A percentile compares a stretch with the other conserved stretches of the same genome.
Evolutionary conservation across 2,888 invertebrate species (phyloP).

Genomic region (Rhingia rostrata): DNA sequence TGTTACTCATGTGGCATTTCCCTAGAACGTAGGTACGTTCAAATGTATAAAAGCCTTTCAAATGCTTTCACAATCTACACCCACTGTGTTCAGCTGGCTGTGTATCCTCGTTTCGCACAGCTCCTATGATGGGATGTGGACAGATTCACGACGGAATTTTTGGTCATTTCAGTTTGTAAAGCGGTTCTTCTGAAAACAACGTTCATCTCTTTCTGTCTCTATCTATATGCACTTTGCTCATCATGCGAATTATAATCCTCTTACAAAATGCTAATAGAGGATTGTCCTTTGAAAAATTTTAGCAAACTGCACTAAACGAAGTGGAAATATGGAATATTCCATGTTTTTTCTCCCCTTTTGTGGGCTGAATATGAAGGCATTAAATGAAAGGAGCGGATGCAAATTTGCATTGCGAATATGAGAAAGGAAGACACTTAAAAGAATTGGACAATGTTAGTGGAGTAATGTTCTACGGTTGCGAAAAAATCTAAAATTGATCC

Average conservation of each 20-base stretch:
- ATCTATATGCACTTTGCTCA: constrained; percentile 34
- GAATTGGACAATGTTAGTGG: constrained; percentile 1
- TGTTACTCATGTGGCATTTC: constrained; percentile 60
- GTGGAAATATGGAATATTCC: constrained; percentile 65
- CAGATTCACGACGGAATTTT: constrained; percentile 60
- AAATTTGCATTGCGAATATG: constrained; percentile 24
- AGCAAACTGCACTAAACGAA: constrained; percentile 69
- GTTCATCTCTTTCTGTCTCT: not conserved
- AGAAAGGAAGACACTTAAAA: not conserved
- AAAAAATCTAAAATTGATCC: not conserved
- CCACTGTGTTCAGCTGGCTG: constrained; percentile 25
- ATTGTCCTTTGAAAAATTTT: constrained; percentile 66
- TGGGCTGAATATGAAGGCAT: constrained; percentile 47
- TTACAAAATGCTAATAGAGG: constrained; percentile 71
- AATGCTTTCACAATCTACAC: constrained; percentile 37
- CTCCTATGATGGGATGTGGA: constrained; percentile 67
- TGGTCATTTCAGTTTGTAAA: constrained; percentile 56
- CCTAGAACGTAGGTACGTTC: constrained; percentile 5
- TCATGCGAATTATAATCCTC: constrained; percentile 71
- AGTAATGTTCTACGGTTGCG: not conserved
- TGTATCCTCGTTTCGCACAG: constrained; percentile 49
- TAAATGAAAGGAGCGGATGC: not conserved
- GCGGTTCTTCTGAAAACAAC: constrained; percentile 1
- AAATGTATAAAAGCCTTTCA: constrained; percentile 36
- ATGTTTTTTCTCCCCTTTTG: constrained; percentile 30